Percentiles rank a stretch among this genome's conserved stretches.
These are phyloP conservation scores for Drosophila meridiana DNA, from an alignment of 2,888 invertebrate genomes.

Conservation along the genomic window DNA sequence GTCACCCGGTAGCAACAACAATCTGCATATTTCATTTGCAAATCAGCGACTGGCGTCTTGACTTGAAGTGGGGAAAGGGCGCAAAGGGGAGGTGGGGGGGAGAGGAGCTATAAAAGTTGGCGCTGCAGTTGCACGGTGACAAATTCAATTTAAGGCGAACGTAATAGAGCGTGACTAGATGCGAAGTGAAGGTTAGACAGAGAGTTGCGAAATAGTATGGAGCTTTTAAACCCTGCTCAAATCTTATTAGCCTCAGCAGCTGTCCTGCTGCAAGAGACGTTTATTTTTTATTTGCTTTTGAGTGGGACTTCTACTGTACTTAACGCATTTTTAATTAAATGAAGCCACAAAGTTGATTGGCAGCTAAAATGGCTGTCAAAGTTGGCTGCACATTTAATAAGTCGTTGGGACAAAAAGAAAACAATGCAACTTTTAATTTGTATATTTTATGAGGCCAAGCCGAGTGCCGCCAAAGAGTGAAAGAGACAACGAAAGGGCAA, in stretches of 20 bases:
- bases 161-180: not conserved
- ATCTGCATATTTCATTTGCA: constrained; percentile 35
- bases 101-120: constrained; percentile 28
- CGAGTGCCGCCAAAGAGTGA: constrained; percentile 9
- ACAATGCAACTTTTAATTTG: constrained; percentile 58
- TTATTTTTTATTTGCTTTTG: not conserved
- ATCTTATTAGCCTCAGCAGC: constrained; percentile 53
- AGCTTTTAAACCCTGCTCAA: constrained; percentile 38
- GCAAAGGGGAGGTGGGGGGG: not conserved
- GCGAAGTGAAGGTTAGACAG: not conserved
- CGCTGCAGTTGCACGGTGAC: constrained; percentile 32
- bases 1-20: constrained; percentile 28
- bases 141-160: constrained; percentile 47
- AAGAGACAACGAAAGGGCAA: not conserved
- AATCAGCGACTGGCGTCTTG: constrained; percentile 33
- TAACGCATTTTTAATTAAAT: constrained; percentile 42
- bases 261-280: constrained; percentile 22
- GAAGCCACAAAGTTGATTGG: constrained; percentile 45
- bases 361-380: constrained; percentile 33
- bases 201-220: constrained; percentile 6
- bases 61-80: not conserved
- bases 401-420: constrained; percentile 17
- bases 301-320: constrained; percentile 4
- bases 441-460: constrained; percentile 58
- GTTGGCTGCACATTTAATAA: constrained; percentile 37